These are phyloP conservation scores for Sepiola atlantica DNA, from an alignment of 2,888 invertebrate genomes.

Conservation along the genomic window DNA sequence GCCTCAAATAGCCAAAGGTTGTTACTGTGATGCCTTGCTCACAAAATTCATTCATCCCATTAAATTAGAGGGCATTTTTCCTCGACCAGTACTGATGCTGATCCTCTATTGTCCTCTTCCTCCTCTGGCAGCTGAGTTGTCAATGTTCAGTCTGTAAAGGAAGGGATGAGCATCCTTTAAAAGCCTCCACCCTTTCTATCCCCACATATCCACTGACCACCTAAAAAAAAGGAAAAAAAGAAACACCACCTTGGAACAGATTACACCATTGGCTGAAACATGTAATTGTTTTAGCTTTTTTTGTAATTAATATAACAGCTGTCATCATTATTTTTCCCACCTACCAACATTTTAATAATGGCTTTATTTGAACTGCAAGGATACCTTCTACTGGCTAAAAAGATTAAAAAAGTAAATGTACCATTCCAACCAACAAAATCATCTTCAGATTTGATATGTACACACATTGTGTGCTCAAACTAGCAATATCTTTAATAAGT, in stretches of 20 bases:
- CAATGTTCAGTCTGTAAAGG: not conserved
- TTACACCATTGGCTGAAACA: not conserved
- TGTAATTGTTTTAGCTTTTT: not conserved
- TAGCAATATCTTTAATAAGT: not conserved
- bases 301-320: not conserved
- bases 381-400: not conserved
- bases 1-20: not conserved
- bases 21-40: not conserved
- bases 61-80: not conserved
- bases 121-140: slow-evolving; percentile 14
- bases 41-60: slow-evolving; percentile 32
- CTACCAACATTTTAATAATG: slow-evolving; percentile 23
- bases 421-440: not conserved
- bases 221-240: not conserved
- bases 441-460: not conserved
- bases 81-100: not conserved
- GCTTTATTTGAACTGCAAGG: not conserved
- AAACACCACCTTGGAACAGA: not conserved
- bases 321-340: slow-evolving; percentile 3
- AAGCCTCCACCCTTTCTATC: not conserved
- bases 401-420: not conserved
- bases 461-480: not conserved
- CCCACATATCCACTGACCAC: not conserved
- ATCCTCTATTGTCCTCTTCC: slow-evolving; percentile 16
- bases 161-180: not conserved